phyloP scores from a whole-genome alignment of 1,140 invertebrate genomes.

The Drosophila navojoa region DNA sequence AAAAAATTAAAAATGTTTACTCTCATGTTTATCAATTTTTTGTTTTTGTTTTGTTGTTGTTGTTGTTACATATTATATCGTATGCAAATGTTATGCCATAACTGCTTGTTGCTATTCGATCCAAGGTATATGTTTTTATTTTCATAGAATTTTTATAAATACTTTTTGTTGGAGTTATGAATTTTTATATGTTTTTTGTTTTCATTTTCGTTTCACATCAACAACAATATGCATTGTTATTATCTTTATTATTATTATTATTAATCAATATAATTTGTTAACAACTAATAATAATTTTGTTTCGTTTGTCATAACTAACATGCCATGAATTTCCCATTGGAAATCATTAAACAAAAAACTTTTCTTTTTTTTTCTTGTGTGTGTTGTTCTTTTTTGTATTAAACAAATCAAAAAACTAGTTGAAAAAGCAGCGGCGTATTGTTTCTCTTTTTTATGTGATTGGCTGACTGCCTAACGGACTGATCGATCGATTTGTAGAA shows the following conservation, averaged over 20 bases:
- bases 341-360: conserved; percentile 61
- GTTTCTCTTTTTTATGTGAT: conserved; percentile 35
- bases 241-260: conserved; percentile 69
- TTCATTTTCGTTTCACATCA: conserved; percentile 66
- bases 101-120: conserved; percentile 52
- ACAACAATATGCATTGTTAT: conserved; percentile 63
- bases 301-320: conserved; percentile 81
- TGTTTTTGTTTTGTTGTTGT: conserved; percentile 55
- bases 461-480: not conserved
- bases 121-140: conserved; percentile 42
- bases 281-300: conserved; percentile 83
- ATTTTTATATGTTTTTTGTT: conserved; percentile 49
- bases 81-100: conserved; percentile 68
- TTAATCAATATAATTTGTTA: conserved; percentile 83
- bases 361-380: not conserved
- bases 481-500: conserved; percentile 15
- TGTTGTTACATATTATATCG: conserved; percentile 70
- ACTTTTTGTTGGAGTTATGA: conserved; percentile 72
- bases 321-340: conserved; percentile 73
- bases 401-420: conserved; percentile 46
- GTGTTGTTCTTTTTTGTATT: not conserved
- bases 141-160: conserved; percentile 78
- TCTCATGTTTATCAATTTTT: conserved; percentile 62
- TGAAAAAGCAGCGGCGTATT: conserved; percentile 69
- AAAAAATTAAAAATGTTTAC: conserved; percentile 83